Percentiles rank a stretch among this genome's conserved stretches.
Evolutionary conservation across 1,140 invertebrate species (phyloP).

Genomic region (Mactra quadrangularis): DNA sequence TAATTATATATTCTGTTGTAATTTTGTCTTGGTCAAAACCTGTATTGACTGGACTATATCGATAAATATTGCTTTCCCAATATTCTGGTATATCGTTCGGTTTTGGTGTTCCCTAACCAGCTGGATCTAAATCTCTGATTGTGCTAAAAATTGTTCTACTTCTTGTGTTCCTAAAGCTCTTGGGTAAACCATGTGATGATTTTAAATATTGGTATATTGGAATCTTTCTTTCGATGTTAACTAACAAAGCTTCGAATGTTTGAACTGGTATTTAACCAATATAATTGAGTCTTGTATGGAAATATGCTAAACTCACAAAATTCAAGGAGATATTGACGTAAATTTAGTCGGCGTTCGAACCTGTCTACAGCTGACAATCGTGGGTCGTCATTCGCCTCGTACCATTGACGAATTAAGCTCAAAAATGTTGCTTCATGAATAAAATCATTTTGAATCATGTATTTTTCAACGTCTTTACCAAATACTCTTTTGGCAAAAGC

Average conservation of each 20-base stretch:
- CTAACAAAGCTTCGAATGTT: slow-evolving; percentile 40
- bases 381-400: slow-evolving; percentile 50
- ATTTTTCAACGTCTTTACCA: slow-evolving; percentile 28
- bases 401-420: slow-evolving; percentile 42
- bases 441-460: background rate
- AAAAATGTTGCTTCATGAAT: slow-evolving; percentile 30
- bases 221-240: slow-evolving; percentile 35
- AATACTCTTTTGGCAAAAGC: slow-evolving; percentile 46
- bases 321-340: slow-evolving; percentile 23
- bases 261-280: slow-evolving; percentile 21
- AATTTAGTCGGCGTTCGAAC: background rate
- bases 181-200: slow-evolving; percentile 9
- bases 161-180: slow-evolving; percentile 44
- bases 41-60: too few species aligned
- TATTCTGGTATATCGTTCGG: slow-evolving; percentile 54
- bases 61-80: too few species aligned
- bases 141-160: slow-evolving; percentile 56
- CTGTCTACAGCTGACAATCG: slow-evolving; percentile 19
- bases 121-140: slow-evolving; percentile 39
- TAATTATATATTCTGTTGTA: too few species aligned
- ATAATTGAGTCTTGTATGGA: slow-evolving; percentile 21
- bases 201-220: slow-evolving; percentile 1
- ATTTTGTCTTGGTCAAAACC: too few species aligned
- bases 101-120: slow-evolving; percentile 54
- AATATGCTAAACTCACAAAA: slow-evolving; percentile 9